Evolutionary conservation across 2,888 invertebrate species (phyloP).

Genomic region (Aphrophora alni): DNA sequence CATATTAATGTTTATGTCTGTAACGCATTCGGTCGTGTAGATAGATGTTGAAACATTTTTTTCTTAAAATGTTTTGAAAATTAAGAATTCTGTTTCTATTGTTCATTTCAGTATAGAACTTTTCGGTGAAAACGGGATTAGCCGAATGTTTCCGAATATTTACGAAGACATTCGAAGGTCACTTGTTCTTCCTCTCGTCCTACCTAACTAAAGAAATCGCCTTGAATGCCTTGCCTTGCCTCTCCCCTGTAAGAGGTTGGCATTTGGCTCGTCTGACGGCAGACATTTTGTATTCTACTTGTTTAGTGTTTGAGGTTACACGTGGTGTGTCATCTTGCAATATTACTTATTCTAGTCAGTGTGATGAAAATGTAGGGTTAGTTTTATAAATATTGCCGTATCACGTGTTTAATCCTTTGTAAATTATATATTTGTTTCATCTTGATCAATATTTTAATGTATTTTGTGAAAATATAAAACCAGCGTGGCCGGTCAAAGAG

Average conservation of each 20-base stretch:
- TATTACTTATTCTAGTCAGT: background rate
- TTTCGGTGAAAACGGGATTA: background rate
- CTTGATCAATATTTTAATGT: background rate
- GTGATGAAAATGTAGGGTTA: background rate
- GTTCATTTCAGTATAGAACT: too few species aligned
- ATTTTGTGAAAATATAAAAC: background rate
- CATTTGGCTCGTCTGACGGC: background rate
- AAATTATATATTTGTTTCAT: background rate
- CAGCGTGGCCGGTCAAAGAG: background rate
- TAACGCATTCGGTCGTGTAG: too few species aligned
- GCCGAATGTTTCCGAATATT: constrained; percentile 18
- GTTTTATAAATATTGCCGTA: too few species aligned
- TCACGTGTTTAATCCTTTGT: background rate
- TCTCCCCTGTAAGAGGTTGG: background rate
- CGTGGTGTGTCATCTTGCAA: background rate
- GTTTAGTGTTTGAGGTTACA: background rate
- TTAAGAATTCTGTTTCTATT: too few species aligned
- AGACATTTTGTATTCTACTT: background rate
- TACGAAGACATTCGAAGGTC: constrained; percentile 34
- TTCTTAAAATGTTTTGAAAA: too few species aligned
- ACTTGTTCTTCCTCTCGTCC: constrained; percentile 10
- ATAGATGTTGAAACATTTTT: too few species aligned
- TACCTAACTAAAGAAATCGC: background rate
- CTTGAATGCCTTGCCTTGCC: background rate
- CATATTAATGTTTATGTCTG: too few species aligned